Percentiles rank a stretch among this genome's conserved stretches.
phyloP scores from a whole-genome alignment of 2,113 vertebrate species.

The Elanus axillaris region DNA sequence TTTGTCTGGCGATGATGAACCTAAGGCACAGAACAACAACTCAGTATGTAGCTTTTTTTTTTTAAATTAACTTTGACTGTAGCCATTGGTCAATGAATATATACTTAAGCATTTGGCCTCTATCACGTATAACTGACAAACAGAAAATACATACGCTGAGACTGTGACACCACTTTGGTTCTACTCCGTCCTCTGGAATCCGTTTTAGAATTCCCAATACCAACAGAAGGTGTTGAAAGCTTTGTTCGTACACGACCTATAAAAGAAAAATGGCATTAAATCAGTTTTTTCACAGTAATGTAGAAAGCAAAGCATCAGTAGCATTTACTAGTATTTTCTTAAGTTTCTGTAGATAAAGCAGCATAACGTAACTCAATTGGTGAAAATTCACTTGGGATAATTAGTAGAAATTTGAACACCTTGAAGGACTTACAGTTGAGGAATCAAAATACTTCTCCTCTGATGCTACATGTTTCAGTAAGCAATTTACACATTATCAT shows the following conservation, averaged over 20 bases:
- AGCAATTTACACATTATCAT: background rate
- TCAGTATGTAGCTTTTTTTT: slow-evolving; percentile 70
- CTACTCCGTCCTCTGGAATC: slow-evolving; percentile 92
- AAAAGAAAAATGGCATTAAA: slow-evolving; percentile 5
- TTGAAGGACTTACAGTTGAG: background rate
- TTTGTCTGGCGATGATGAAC: slow-evolving; percentile 97
- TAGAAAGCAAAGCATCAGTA: background rate
- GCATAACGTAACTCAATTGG: background rate
- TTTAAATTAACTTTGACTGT: slow-evolving; percentile 59
- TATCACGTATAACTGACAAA: background rate
- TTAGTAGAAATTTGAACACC: slow-evolving; percentile 51
- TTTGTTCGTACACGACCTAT: slow-evolving; percentile 88
- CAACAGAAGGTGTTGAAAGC: slow-evolving; percentile 78
- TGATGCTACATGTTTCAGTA: background rate
- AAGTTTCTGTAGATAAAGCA: background rate
- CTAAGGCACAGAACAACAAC: slow-evolving; percentile 88
- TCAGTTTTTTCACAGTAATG: background rate
- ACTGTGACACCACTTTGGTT: slow-evolving; percentile 95
- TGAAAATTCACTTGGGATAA: slow-evolving; percentile 1
- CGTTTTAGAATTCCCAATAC: slow-evolving; percentile 79
- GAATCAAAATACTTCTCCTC: background rate
- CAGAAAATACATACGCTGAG: slow-evolving; percentile 87
- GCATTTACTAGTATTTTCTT: background rate
- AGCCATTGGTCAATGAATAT: slow-evolving; percentile 67
- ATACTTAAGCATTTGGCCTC: slow-evolving; percentile 26